These are phyloP conservation scores for Patella ulyssiponensis DNA, from an alignment of 2,888 invertebrate species.

Conservation along the genomic window DNA sequence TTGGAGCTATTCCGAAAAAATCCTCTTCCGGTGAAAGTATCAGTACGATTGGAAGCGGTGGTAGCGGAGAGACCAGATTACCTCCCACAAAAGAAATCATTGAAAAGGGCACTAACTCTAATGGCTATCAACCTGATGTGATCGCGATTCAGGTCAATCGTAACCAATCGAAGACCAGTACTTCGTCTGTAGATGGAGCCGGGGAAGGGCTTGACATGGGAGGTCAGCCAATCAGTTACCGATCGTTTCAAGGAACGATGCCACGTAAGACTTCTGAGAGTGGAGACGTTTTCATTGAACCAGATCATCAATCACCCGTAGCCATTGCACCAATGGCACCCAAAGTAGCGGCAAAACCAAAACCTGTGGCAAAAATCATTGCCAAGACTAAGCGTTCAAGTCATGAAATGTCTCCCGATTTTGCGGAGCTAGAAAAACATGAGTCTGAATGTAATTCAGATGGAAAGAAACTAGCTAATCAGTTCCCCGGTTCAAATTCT, in stretches of 20 bases:
- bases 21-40: conserved; percentile 63
- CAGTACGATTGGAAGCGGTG: conserved; percentile 55
- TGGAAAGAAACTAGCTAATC: conserved; percentile 40
- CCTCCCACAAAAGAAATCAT: conserved; percentile 28
- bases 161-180: conserved; percentile 23
- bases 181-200: conserved; percentile 29
- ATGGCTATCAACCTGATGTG: conserved; percentile 69
- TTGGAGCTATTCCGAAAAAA: conserved; percentile 47
- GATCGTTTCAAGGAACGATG: conserved; percentile 76
- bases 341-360: conserved; percentile 82
- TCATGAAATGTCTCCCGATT: conserved; percentile 60
- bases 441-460: conserved; percentile 56
- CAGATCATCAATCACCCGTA: conserved; percentile 17
- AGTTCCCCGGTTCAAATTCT: conserved; percentile 1
- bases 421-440: conserved; percentile 57
- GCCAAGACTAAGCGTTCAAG: conserved; percentile 62
- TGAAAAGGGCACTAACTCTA: conserved; percentile 22
- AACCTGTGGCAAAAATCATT: conserved; percentile 65
- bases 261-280: not conserved
- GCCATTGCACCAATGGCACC: conserved; percentile 80
- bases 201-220: conserved; percentile 43
- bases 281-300: conserved; percentile 10
- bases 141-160: conserved; percentile 71
- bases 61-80: conserved; percentile 33
- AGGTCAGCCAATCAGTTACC: conserved; percentile 75